These are phyloP conservation scores for Sardina pilchardus DNA, from an alignment of 2,113 vertebrate genomes.

Conservation along the genomic window DNA sequence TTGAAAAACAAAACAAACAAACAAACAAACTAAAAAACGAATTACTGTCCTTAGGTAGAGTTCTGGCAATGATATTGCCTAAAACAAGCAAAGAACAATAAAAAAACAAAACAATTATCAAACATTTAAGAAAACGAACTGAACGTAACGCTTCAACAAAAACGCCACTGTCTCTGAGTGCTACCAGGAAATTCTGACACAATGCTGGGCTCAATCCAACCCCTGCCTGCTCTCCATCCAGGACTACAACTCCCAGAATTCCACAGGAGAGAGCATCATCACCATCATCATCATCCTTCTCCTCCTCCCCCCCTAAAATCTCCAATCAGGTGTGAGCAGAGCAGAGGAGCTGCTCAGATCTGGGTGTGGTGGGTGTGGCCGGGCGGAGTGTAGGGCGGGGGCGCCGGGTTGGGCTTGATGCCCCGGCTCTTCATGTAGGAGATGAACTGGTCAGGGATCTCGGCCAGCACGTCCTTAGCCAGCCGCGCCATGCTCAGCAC, in stretches of 20 bases:
- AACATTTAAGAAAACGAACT: background rate
- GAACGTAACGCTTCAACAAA: slow-evolving; percentile 36
- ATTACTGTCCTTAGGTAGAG: slow-evolving; percentile 23
- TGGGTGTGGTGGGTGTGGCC: slow-evolving; percentile 78
- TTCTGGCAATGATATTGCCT: slow-evolving; percentile 32
- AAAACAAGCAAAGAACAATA: slow-evolving; percentile 34
- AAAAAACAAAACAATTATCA: slow-evolving; percentile 9
- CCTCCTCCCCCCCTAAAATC: slow-evolving; percentile 6
- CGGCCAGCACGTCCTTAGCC: slow-evolving; percentile 88
- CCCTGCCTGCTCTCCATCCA: slow-evolving; percentile 19
- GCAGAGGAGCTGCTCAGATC: slow-evolving; percentile 62
- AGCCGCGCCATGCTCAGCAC: slow-evolving; percentile 91
- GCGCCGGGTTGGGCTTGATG: slow-evolving; percentile 78
- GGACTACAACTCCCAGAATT: slow-evolving; percentile 53
- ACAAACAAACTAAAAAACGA: background rate
- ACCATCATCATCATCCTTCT: background rate
- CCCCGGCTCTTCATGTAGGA: slow-evolving; percentile 88
- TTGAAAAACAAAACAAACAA: slow-evolving; percentile 35
- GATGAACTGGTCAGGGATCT: slow-evolving; percentile 91
- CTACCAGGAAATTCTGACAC: slow-evolving; percentile 55
- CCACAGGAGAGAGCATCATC: slow-evolving; percentile 28
- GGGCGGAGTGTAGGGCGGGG: slow-evolving; percentile 75
- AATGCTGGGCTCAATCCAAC: slow-evolving; percentile 39
- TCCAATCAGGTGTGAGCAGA: slow-evolving; percentile 39
- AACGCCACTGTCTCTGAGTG: slow-evolving; percentile 37